A percentile compares a stretch with the other conserved stretches of the same genome.
Conservation (phyloP, 2,113 vertebrate species). For the Danio rerio region DNA sequence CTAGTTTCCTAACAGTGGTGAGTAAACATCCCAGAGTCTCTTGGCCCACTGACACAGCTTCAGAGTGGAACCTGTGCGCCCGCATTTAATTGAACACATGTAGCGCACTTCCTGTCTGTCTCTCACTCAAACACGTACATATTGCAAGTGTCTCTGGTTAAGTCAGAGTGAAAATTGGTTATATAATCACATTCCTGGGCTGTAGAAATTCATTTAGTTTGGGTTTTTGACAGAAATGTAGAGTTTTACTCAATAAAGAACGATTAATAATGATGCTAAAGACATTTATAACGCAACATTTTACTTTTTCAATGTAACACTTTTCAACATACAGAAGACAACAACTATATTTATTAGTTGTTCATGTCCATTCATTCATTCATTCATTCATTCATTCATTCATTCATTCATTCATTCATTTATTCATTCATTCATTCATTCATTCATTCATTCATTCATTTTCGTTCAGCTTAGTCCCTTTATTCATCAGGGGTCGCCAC, state of each 20-base stretch:
- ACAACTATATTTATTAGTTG: too few relatives aligned
- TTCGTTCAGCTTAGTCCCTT: too few relatives aligned
- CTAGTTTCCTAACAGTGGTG: conserved; percentile 51
- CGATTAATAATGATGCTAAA: neutral
- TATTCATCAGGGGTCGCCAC: too few relatives aligned
- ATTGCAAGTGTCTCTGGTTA: neutral
- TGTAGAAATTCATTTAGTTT: neutral
- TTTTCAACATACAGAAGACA: too few relatives aligned
- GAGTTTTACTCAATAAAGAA: neutral
- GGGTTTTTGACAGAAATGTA: neutral
- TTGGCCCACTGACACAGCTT: conserved; percentile 36
- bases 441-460: too few relatives aligned
- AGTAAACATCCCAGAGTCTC: conserved; percentile 28
- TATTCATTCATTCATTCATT: too few relatives aligned
- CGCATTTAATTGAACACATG: conserved; percentile 25
- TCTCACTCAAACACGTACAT: neutral
- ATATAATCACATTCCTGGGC: neutral
- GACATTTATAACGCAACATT: too few relatives aligned
- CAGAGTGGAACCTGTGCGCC: neutral
- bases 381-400: too few relatives aligned
- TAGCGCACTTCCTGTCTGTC: neutral
- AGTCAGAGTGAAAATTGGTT: neutral
- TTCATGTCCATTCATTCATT: too few relatives aligned
- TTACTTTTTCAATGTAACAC: too few relatives aligned
- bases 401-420: too few relatives aligned